Base-by-base conservation (phyloP, 2,113 vertebrate genomes). In the Xiphorhynchus elegans region DNA sequence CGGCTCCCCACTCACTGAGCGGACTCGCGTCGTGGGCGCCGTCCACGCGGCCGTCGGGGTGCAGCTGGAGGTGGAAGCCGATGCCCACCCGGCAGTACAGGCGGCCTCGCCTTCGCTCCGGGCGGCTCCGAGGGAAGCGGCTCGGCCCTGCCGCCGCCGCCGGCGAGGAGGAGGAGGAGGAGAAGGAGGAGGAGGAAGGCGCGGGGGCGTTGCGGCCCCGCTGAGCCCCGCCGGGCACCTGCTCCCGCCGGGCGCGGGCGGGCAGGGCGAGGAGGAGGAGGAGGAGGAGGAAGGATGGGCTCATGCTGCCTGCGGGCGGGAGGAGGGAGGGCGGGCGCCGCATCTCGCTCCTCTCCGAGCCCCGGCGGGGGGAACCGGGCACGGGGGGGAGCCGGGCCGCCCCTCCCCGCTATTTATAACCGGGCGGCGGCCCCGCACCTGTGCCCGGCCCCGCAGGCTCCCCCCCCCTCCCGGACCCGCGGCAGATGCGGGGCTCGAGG, bases 61-160 rank as follows among this genome's bases (percentile, higher is more conserved):
- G 99, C 96, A 99, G 98, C 98, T 99, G 99, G 66, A 99, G 98
- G 85, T 99, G 99, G 98, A 99, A 99, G 37, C 99, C 99, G 96
- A 99, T 99, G 97, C 99, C 99, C 86, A 99, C 99, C 93, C 99
- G 97, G 95, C 99, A 99, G 97, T 99, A 99, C 33, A 99, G 98
- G 91, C 99, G 98, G 96, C 99, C 99, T 37, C 99, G 99, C 96
- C 99, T 98, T 97, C 99, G 99, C 90, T 99, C 99, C 16, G 98
- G 98, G 77, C 98, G 98, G 93, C 97, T 98, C 98, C 98, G 98
- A 92, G 97, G 97, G 87, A 97, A 98, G 24, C 96, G 96, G 94
- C 96, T 91, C 58, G 96, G 97, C 69, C 97, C 97, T 53, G 60
- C 92, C 76, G 80, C 95, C 89, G 35, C 69, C 94, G 20, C 26